These are phyloP conservation scores for Patella caerulea DNA, from an alignment of 2,888 invertebrate species.

Conservation along the genomic window DNA sequence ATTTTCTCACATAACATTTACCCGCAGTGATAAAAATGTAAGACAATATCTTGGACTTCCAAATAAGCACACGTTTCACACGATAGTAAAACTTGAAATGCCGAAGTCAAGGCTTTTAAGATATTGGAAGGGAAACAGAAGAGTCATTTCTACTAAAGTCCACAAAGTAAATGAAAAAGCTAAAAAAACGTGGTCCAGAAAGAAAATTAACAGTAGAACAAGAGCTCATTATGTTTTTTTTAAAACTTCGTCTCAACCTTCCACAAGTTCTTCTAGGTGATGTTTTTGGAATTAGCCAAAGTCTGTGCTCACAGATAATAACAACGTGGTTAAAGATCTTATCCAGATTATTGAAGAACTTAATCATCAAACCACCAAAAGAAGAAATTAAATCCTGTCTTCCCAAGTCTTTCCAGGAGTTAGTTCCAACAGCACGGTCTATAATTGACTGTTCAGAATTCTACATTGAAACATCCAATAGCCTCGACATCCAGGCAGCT, in stretches of 20 bases:
- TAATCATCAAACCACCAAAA: background rate
- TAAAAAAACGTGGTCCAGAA: too few relatives aligned
- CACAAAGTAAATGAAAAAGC: too few relatives aligned
- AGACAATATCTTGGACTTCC: background rate
- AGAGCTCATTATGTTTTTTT: background rate
- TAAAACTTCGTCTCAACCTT: background rate
- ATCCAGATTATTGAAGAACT: background rate
- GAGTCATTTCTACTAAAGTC: too few relatives aligned
- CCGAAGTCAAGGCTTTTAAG: background rate
- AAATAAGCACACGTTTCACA: background rate
- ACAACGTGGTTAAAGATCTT: constrained; percentile 6
- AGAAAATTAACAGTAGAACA: background rate
- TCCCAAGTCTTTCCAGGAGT: background rate
- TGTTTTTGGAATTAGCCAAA: background rate
- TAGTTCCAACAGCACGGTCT: background rate
- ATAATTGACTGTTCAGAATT: constrained; percentile 35
- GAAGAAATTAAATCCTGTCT: background rate
- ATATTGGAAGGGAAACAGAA: background rate
- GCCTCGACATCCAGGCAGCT: constrained; percentile 19
- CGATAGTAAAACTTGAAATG: background rate
- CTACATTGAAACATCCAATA: constrained; percentile 26
- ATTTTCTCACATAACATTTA: too few relatives aligned
- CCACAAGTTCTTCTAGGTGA: background rate
- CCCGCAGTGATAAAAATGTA: background rate
- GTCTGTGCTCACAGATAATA: background rate